Percentiles rank a stretch among this genome's conserved stretches.
These are phyloP conservation scores for Mythimna loreyi DNA, from an alignment of 2,888 invertebrate species.

Conservation along the genomic window DNA sequence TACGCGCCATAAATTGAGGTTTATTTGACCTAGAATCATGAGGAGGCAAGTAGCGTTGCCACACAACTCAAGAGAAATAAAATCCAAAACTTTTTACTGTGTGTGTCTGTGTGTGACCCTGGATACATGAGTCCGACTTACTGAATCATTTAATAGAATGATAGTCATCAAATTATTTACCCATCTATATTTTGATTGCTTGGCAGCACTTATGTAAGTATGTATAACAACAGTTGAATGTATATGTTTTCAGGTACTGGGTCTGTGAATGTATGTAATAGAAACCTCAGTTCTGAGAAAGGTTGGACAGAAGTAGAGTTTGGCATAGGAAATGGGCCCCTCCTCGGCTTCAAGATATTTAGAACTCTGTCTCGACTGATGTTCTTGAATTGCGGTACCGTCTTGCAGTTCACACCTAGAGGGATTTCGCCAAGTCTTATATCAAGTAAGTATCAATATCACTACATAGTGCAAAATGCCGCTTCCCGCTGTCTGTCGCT, in stretches of 20 bases:
- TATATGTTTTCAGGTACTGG: conserved; percentile 91
- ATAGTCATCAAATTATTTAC: too few species aligned
- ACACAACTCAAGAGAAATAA: too few species aligned
- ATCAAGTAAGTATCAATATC: conserved; percentile 93
- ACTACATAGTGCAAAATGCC: too few species aligned
- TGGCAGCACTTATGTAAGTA: not conserved
- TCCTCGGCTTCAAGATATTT: conserved; percentile 95
- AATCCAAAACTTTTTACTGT: too few species aligned
- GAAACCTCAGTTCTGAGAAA: conserved; percentile 95
- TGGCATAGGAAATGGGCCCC: conserved; percentile 96
- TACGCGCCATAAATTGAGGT: too few species aligned
- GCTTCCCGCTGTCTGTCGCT: too few species aligned
- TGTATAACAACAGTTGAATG: not conserved
- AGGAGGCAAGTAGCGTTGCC: too few species aligned
- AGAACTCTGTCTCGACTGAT: conserved; percentile 93
- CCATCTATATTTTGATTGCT: not conserved
- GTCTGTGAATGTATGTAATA: conserved; percentile 94
- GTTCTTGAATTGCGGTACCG: conserved; percentile 94
- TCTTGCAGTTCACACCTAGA: conserved; percentile 94
- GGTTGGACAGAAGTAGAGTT: conserved; percentile 97
- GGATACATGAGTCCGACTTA: too few species aligned
- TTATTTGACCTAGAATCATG: too few species aligned
- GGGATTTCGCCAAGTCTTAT: conserved; percentile 95
- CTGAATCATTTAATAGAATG: too few species aligned
- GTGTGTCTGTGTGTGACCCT: not conserved